These are phyloP conservation scores for Thyatira batis DNA, from an alignment of 2,888 invertebrate genomes.

Conservation along the genomic window DNA sequence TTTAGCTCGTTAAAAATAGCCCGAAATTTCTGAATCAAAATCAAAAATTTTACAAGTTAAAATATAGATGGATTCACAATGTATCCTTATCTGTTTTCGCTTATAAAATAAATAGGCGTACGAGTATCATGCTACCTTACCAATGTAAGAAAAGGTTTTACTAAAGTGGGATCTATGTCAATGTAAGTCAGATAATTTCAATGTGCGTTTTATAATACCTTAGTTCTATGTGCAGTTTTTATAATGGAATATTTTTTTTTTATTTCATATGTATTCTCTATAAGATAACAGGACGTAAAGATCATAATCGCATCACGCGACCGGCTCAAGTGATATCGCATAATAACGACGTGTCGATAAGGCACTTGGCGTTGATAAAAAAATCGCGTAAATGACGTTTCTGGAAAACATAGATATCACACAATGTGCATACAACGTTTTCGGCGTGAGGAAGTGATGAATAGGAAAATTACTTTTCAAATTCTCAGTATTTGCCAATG, in stretches of 20 bases:
- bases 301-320: slow-evolving; percentile 36
- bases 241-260: neutral
- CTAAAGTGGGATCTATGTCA: no score
- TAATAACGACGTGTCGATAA: slow-evolving; percentile 29
- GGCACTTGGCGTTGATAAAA: slow-evolving; percentile 20
- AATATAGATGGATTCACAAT: no score
- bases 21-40: no score
- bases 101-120: no score
- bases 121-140: no score
- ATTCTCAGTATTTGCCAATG: slow-evolving; percentile 9
- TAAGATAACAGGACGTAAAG: slow-evolving; percentile 14
- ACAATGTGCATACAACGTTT: slow-evolving; percentile 15
- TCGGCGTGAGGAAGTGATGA: slow-evolving; percentile 15
- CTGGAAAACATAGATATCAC: slow-evolving; percentile 11
- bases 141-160: no score
- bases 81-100: no score
- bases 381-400: slow-evolving; percentile 8
- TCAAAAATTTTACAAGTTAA: no score
- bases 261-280: slow-evolving; percentile 9
- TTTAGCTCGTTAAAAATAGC: no score
- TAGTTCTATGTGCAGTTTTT: neutral
- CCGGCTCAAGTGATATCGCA: slow-evolving; percentile 31
- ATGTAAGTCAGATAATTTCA: no score
- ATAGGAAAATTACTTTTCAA: slow-evolving; percentile 13
- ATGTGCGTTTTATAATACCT: no score